Evolutionary conservation across 2,888 invertebrate species (phyloP), one percentile per base, ranked within the genome.

Genomic region (Agonopterix heracliana): DNA sequence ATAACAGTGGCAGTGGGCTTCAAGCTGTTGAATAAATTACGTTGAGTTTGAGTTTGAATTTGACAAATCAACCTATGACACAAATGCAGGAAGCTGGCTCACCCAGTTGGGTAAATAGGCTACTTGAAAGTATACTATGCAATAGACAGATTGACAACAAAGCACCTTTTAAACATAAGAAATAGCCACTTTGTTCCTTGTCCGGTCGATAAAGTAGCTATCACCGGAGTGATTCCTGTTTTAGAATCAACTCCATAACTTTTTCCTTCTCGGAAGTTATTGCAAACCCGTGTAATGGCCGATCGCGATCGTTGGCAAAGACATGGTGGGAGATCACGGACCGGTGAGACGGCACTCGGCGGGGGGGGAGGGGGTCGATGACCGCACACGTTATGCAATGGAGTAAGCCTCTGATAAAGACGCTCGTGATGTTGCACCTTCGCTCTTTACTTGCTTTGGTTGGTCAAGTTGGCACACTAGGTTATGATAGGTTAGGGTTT

Each of bases 351-450:
- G 26, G 26, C 17, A 17, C 17, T 17, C 17, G 17, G 17, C 26
- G 26, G 26, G 54, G 51, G 47, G 48, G 54, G 51, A 46, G 48
- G 49, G 59, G 62, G 66, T 65, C 66, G 59, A 45, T 57, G 71
- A 62, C 74, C 74, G 62, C 64, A 49, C 50, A 50, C 61, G 65
- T 74, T 73, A 74, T 71, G 71, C 72, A 74, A 73, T 59, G 56
- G 52, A 56, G 46, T 36, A 26, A 47, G 49, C 47, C 26, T 41
- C 35, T 61, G 62, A 66, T 66, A 69, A 71, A 69, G 63, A 61
- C 56, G 57, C 56, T 26, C 26, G 26, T 26, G 26, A 61, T 56
- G 55, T 62, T 62, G 58, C 56, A 52, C 56, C 53, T 56, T 44
- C 46, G 44, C 45, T 47, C 48, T 51, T 52, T 49, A 51, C 46